These are phyloP conservation scores for Lycorma delicatula DNA, from an alignment of 1,140 invertebrate genomes.

Conservation along the genomic window DNA sequence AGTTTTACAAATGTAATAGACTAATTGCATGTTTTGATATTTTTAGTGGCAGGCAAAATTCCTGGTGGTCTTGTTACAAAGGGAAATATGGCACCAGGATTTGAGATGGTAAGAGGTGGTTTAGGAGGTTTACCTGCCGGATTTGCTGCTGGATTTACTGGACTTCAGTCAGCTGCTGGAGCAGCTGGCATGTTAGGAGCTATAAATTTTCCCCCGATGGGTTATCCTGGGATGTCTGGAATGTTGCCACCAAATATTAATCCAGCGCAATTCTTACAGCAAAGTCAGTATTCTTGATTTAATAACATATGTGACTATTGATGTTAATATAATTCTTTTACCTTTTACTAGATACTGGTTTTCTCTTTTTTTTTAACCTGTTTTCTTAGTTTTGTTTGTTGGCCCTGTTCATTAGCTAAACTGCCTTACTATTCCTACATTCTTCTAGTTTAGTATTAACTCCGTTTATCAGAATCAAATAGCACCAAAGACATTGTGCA, in stretches of 20 bases:
- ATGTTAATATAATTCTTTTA: no score
- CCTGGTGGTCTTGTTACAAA: constrained; percentile 45
- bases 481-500: no score
- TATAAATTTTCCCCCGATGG: constrained; percentile 22
- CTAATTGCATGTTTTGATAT: neutral
- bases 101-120: constrained; percentile 36
- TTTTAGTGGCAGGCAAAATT: constrained; percentile 23
- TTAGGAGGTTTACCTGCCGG: constrained; percentile 19
- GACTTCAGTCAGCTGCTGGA: constrained; percentile 13
- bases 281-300: constrained; percentile 51
- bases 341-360: no score
- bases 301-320: neutral
- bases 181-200: constrained; percentile 22
- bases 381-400: neutral
- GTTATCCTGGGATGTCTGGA: constrained; percentile 14
- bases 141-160: constrained; percentile 3
- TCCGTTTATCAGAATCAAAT: no score
- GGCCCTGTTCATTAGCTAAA: no score
- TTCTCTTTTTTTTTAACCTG: no score
- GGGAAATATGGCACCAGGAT: constrained; percentile 38
- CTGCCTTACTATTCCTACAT: no score
- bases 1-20: neutral
- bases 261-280: constrained; percentile 63
- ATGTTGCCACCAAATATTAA: constrained; percentile 35
- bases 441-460: no score